Evolutionary conservation across 1,140 invertebrate genomes (phyloP), one percentile per base, ranked within the genome.

Genomic region (Amphibalanus amphitrite): DNA sequence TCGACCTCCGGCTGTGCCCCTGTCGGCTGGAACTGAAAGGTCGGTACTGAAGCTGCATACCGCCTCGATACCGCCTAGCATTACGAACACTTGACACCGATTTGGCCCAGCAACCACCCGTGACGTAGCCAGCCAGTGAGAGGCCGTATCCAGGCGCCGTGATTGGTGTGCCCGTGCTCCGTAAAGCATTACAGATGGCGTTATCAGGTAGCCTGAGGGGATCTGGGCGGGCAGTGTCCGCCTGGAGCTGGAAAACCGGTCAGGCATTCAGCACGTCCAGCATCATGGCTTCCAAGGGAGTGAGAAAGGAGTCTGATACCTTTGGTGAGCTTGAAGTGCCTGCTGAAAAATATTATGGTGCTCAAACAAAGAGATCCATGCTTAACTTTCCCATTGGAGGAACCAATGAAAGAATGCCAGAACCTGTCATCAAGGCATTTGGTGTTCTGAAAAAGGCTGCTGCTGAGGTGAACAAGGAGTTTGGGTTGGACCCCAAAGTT

Each of bases 351-450:
- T 92, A 97, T 78, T 99, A 98, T 89, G 97, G 97, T 68, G 94
- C 95, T 1, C 95, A 98, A 80, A 99, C 97, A 59, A 88, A 95
- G 71, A 81, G 94, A 74, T 98, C 96, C 15, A 85, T 93, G 67
- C 91, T 95, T 79, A 98, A 99, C 82, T 99, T 99, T 82, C 91
- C 95, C 29, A 99, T 99, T 82, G 97, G 97, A 40, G 95, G 92
- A 33, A 82, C 86, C 71, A 86, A 87, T 69, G 95, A 97, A 82
- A 83, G 89, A 74, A 97, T 97, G 93, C 95, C 94, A 70, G 91
- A 74, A 65, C 90, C 93, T 25, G 87, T 99, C 0, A 91, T 99
- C 68, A 87, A 90, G 74, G 95, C 95, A 15, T 93, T 99, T 86
- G 97, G 95, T 69, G 90, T 97, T 72, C 80, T 99, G 70, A 99